Conservation (phyloP, 2,797 vertebrate species). For the Eremophila alpestris region DNA sequence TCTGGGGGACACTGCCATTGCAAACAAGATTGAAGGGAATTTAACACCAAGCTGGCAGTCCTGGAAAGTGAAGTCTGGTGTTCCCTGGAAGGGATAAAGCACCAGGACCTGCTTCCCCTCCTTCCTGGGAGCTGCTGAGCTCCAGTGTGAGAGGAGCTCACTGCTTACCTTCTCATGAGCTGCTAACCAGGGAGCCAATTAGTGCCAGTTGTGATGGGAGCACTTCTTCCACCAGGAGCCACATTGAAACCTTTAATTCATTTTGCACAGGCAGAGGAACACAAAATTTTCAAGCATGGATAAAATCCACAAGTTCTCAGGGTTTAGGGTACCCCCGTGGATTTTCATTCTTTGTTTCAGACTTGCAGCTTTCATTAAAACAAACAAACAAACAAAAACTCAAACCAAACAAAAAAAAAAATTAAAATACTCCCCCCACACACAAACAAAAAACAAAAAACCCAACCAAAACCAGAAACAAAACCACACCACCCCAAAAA, state of each 20-base stretch:
- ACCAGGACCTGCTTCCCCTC: neutral
- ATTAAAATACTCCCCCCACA: neutral
- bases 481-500: no score
- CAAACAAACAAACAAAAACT: neutral
- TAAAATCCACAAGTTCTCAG: neutral
- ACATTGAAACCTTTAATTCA: neutral
- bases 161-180: neutral
- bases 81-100: neutral
- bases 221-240: neutral
- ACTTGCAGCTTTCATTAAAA: neutral
- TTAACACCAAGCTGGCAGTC: neutral
- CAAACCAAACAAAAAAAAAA: neutral
- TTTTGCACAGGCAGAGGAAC: neutral
- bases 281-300: neutral
- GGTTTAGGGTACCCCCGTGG: neutral
- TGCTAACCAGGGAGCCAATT: constrained; percentile 39
- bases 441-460: no score
- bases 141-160: fast-evolving
- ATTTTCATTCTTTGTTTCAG: neutral
- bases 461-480: no score
- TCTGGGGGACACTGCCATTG: neutral
- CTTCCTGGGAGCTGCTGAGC: neutral
- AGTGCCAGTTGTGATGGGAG: neutral
- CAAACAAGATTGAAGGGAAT: neutral
- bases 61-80: neutral